A percentile compares a stretch with the other conserved stretches of the same genome.
These are phyloP conservation scores for Camponotus pennsylvanicus DNA, from an alignment of 1,140 invertebrate genomes.

Conservation along the genomic window DNA sequence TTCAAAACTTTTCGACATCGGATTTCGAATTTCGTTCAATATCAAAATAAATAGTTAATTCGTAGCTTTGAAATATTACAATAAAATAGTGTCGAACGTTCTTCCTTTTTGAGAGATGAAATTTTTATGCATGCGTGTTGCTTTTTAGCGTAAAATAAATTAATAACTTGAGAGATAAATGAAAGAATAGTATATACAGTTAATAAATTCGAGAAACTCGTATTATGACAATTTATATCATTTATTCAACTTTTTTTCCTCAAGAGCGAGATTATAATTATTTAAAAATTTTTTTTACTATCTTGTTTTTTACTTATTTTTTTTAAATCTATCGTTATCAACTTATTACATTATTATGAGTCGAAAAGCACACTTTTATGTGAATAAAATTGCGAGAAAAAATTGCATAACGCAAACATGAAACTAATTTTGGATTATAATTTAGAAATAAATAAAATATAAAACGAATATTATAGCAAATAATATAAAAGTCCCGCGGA, in stretches of 20 bases:
- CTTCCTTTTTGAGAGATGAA: not conserved
- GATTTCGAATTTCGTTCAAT: slow-evolving; percentile 45
- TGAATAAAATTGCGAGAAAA: not conserved
- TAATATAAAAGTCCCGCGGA: slow-evolving; percentile 35
- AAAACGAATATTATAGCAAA: slow-evolving; percentile 8
- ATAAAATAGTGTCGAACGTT: slow-evolving; percentile 3
- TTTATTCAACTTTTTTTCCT: not conserved
- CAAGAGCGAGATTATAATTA: not conserved
- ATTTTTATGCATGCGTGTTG: not conserved
- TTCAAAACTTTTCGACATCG: slow-evolving; percentile 40
- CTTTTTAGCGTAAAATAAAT: not conserved
- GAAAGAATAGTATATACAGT: not conserved
- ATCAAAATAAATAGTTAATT: slow-evolving; percentile 19
- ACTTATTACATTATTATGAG: not conserved
- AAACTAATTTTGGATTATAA: slow-evolving; percentile 38
- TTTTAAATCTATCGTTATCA: not conserved
- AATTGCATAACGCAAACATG: slow-evolving; percentile 14
- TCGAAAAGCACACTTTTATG: not conserved
- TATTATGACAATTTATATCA: slow-evolving; percentile 1
- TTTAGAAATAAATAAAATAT: not conserved
- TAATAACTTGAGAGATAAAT: not conserved
- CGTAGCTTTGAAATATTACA: slow-evolving; percentile 4
- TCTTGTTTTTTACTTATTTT: not conserved
- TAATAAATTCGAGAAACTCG: not conserved
- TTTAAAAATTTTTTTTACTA: not conserved